Conservation (phyloP, 2,113 vertebrate genomes). For the Haemorhous mexicanus region DNA sequence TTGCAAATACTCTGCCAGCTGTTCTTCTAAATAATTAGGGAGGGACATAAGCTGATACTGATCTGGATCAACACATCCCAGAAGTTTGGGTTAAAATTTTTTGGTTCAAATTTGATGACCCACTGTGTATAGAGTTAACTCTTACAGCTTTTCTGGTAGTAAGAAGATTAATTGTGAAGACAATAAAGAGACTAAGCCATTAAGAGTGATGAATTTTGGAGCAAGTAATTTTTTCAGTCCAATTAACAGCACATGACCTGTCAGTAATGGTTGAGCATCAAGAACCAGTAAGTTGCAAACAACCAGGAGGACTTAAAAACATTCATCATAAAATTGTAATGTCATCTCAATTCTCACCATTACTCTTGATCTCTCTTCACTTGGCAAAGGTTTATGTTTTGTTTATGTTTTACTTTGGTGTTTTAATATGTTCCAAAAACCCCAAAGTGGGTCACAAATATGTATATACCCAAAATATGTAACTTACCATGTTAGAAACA, state of each 20-base stretch:
- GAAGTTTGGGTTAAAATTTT: neutral
- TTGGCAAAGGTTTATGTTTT: neutral
- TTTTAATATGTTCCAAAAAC: neutral
- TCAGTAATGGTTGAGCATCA: neutral
- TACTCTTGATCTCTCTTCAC: neutral
- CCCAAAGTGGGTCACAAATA: neutral
- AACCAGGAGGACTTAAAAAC: neutral
- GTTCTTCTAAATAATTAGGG: neutral
- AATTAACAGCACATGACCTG: neutral
- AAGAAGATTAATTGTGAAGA: neutral
- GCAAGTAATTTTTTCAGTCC: neutral
- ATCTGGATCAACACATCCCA: neutral
- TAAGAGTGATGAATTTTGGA: slow-evolving; percentile 4
- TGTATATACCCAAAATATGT: neutral
- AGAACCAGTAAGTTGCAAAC: neutral
- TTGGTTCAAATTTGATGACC: neutral
- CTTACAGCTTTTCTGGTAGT: neutral
- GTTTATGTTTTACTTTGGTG: neutral
- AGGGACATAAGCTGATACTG: neutral
- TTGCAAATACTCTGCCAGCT: neutral
- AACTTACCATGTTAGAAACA: neutral
- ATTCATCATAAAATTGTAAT: neutral
- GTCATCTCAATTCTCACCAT: neutral
- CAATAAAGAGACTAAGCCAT: neutral
- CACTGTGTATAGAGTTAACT: neutral